Base-by-base conservation (phyloP, 2,113 vertebrate species). In the Grallaria varia region DNA sequence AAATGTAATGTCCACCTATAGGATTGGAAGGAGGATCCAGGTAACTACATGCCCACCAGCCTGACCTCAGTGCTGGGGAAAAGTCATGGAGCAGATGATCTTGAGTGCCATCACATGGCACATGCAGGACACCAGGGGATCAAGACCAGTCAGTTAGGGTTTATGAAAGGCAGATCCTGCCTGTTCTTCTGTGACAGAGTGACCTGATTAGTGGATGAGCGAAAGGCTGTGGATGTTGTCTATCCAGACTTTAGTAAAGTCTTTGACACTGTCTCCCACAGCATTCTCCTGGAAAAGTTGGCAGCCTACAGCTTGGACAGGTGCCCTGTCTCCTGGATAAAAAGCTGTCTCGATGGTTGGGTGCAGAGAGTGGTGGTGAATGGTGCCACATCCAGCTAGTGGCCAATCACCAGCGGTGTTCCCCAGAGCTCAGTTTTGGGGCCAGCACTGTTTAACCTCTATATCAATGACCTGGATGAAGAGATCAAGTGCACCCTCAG, bases 401-500 rank as follows among this genome's bases (percentile, higher is more conserved):
- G 21, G 15, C 19, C 55, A 62, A 47, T 53, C 33, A 75, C 10
- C 35, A 31, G 13, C 2, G 1, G 52, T 50, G 45, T 44, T 22
- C 27, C 27, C 4, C 28, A 60, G 53, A 28, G 27, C 12, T 78
- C 45, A 44, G 45, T 37, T 37, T 45, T 44, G 47, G n/a, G 39
- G 27, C 30, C 33, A 63, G 17, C 45, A 28, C 33, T 45, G 14
- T 39, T 84, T 73, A 63, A 22, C 21, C 31, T 16, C 21, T 72
- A 44, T 22, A 53, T 4, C 22, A 17, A 52, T 7, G 4, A 33
- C 17, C 33, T 15, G 3, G 22, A 33, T 12, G 14, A 68, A 39
- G 27, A 22, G 27, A 23, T 37, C 0, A 0, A 60, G 39, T 8
- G 22, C 22, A 37, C 28, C 14, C 33, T 52, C 53, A 31, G 33